Conservation (phyloP, 2,888 invertebrate species). For the Atrina japonica region DNA sequence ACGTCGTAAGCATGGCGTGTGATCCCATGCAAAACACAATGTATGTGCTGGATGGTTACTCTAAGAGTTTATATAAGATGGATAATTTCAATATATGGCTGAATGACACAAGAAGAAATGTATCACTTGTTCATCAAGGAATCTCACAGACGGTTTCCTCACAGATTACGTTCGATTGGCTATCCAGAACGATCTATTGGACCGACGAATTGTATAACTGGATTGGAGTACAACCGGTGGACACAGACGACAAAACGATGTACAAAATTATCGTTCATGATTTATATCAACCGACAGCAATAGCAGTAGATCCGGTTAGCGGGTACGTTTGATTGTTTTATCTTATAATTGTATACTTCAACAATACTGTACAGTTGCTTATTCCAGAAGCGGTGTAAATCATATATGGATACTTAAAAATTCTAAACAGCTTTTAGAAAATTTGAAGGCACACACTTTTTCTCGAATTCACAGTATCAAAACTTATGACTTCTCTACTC, state of each 20-base stretch:
- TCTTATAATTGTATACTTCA: too few species aligned
- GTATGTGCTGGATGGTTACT: conserved; percentile 19
- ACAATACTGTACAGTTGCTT: too few species aligned
- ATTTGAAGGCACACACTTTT: too few species aligned
- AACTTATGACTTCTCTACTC: too few species aligned
- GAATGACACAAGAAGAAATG: conserved; percentile 23
- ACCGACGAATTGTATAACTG: conserved; percentile 25
- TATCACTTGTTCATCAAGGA: conserved; percentile 17
- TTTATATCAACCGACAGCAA: conserved; percentile 5
- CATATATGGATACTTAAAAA: too few species aligned
- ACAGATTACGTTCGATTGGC: conserved; percentile 28
- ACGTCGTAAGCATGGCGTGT: conserved; percentile 29
- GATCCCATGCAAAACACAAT: conserved; percentile 14
- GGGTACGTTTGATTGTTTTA: too few species aligned
- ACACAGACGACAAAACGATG: conserved; percentile 23
- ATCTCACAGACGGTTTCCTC: conserved; percentile 11
- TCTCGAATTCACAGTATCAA: too few species aligned
- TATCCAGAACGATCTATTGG: conserved; percentile 24
- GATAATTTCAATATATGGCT: conserved; percentile 27
- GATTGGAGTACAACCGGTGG: conserved; percentile 26
- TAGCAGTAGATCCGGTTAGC: conserved; percentile 19
- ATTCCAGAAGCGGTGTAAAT: too few species aligned
- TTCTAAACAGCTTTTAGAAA: too few species aligned
- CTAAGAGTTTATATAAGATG: conserved; percentile 22
- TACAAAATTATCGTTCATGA: conserved; percentile 26